A percentile compares a stretch with the other conserved stretches of the same genome.
These are phyloP conservation scores for Fukomys damarensis DNA, from an alignment of 2,113 vertebrate species.

Conservation along the genomic window DNA sequence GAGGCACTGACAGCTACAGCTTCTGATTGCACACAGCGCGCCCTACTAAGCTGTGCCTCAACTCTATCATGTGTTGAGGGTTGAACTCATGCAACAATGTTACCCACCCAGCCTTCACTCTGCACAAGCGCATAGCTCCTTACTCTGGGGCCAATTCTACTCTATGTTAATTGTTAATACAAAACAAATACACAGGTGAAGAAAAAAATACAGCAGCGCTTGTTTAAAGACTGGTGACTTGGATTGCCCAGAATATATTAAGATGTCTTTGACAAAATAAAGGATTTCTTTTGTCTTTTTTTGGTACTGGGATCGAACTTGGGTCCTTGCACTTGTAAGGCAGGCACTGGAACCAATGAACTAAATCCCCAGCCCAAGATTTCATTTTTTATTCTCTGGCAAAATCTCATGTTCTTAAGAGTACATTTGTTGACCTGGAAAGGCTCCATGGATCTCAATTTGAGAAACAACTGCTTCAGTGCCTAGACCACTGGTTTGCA, in stretches of 20 bases:
- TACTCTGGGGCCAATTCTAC: background rate
- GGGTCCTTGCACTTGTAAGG: too few species aligned
- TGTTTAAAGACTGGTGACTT: background rate
- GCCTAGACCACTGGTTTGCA: background rate
- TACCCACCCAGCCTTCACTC: background rate
- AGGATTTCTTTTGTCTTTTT: background rate
- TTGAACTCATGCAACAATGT: background rate
- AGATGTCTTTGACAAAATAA: background rate
- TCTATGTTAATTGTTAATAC: background rate
- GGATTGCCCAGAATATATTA: background rate
- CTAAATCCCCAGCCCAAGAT: too few species aligned
- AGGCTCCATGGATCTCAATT: background rate
- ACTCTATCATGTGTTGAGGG: background rate
- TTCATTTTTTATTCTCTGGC: slow-evolving; percentile 2
- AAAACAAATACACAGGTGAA: background rate
- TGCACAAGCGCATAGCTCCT: background rate
- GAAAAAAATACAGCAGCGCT: background rate
- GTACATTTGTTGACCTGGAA: background rate
- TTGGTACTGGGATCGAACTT: too few species aligned
- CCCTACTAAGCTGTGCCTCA: background rate
- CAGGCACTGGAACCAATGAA: too few species aligned
- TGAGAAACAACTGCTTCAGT: background rate
- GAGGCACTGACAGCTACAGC: background rate
- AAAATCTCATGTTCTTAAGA: slow-evolving; percentile 11
- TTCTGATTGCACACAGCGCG: background rate